phyloP scores from a whole-genome alignment of 2,888 invertebrate genomes.

The Trachelus tabidus region DNA sequence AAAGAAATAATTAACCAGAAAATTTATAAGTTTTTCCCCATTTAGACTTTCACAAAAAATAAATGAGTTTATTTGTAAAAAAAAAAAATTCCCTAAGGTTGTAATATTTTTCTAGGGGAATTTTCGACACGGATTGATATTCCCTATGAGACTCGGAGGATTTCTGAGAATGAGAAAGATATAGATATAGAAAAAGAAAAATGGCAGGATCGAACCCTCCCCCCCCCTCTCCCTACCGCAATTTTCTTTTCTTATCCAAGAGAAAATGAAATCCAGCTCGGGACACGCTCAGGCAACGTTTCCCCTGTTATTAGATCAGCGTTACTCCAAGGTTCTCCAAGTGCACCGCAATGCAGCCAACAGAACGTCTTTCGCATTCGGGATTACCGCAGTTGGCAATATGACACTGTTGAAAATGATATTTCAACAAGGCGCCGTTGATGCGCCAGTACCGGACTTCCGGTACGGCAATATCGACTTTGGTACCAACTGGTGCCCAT shows the following conservation, averaged over 20 bases:
- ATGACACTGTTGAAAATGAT: neutral
- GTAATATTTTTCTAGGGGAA: neutral
- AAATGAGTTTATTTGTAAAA: no score
- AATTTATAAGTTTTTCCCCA: no score
- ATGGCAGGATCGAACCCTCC: conserved; percentile 37
- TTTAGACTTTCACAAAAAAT: no score
- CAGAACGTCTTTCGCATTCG: conserved; percentile 16
- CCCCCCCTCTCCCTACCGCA: neutral
- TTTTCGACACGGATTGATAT: conserved; percentile 17
- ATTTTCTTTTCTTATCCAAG: conserved; percentile 37
- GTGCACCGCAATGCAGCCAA: conserved; percentile 1
- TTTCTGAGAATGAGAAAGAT: neutral
- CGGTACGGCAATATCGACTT: neutral
- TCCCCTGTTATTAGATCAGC: conserved; percentile 58
- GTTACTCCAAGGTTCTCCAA: conserved; percentile 28
- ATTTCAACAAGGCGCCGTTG: neutral
- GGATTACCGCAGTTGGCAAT: conserved; percentile 1
- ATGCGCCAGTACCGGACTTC: neutral
- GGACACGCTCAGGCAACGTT: conserved; percentile 46
- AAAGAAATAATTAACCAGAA: no score
- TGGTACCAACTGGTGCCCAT: neutral
- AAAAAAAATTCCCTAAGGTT: no score
- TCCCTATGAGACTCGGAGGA: conserved; percentile 13
- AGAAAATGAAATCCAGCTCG: conserved; percentile 60
- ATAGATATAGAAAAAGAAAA: neutral